phyloP scores from a whole-genome alignment of 2,888 invertebrate species.

The Trisateles emortualis region DNA sequence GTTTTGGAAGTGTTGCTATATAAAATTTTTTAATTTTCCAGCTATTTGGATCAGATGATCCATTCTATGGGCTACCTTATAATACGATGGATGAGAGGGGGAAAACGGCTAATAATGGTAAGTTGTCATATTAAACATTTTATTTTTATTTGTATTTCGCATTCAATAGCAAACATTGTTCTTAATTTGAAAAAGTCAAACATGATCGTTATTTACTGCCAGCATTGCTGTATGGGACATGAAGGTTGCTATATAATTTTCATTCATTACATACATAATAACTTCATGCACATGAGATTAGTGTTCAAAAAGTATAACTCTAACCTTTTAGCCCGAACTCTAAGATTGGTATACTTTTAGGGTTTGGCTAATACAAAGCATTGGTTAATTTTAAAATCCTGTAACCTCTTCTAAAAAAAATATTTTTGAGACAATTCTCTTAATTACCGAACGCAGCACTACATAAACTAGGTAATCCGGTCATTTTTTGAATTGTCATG shows the following conservation, averaged over 20 bases:
- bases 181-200: slow-evolving; percentile 13
- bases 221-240: slow-evolving; percentile 14
- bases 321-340: not conserved
- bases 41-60: slow-evolving; percentile 83
- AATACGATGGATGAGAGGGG: slow-evolving; percentile 72
- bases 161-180: slow-evolving; percentile 2
- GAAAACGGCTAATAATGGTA: slow-evolving; percentile 72
- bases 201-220: slow-evolving; percentile 7
- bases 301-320: not conserved
- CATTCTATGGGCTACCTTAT: slow-evolving; percentile 82
- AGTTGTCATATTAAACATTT: slow-evolving; percentile 45
- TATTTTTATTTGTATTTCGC: slow-evolving; percentile 3
- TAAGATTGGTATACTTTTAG: too few relatives aligned
- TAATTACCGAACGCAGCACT: too few relatives aligned
- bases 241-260: slow-evolving; percentile 29
- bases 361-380: too few relatives aligned
- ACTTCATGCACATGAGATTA: slow-evolving; percentile 21
- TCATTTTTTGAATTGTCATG: too few relatives aligned
- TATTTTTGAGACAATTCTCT: too few relatives aligned
- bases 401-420: too few relatives aligned
- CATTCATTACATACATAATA: slow-evolving; percentile 22
- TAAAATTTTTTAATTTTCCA: slow-evolving; percentile 56
- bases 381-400: too few relatives aligned
- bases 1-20: slow-evolving; percentile 6
- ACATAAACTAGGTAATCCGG: too few relatives aligned